Percentiles rank a stretch among this genome's conserved stretches.
These are phyloP conservation scores for Metopia argyrocephala DNA, from an alignment of 2,888 invertebrate species.

Conservation along the genomic window DNA sequence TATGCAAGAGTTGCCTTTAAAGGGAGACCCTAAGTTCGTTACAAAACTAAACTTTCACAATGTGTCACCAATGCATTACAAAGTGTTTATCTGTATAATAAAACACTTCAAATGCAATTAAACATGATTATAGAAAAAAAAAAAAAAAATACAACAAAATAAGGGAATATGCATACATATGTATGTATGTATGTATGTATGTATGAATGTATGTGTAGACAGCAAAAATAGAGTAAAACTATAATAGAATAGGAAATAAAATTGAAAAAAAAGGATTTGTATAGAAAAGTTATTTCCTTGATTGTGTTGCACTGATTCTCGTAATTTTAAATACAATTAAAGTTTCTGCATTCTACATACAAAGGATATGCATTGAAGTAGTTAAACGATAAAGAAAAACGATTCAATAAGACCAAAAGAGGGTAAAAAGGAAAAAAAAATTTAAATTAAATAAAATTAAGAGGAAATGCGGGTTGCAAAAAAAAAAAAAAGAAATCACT, in stretches of 20 bases:
- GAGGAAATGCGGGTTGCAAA: slow-evolving; percentile 56
- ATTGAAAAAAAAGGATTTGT: slow-evolving; percentile 20
- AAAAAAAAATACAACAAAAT: neutral
- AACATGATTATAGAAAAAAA: slow-evolving; percentile 50
- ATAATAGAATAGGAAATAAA: neutral
- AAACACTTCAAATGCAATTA: slow-evolving; percentile 41
- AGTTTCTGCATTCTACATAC: slow-evolving; percentile 44
- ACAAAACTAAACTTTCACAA: neutral
- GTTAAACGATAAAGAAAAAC: slow-evolving; percentile 40
- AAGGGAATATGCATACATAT: neutral
- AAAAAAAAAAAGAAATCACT: no score
- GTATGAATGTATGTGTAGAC: no score
- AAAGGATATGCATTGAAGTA: slow-evolving; percentile 44
- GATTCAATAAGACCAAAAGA: slow-evolving; percentile 3
- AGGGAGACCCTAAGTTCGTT: no score
- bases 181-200: no score
- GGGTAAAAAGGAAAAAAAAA: neutral
- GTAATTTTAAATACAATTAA: slow-evolving; percentile 53
- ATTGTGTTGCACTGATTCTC: slow-evolving; percentile 58
- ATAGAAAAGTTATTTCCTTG: slow-evolving; percentile 38
- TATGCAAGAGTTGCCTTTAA: no score
- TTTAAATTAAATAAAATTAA: slow-evolving; percentile 40
- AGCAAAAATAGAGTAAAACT: neutral
- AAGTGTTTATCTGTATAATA: neutral
- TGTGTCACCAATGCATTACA: neutral